These are phyloP conservation scores for Colostygia pectinataria DNA, from an alignment of 2,888 invertebrate genomes.

Conservation along the genomic window DNA sequence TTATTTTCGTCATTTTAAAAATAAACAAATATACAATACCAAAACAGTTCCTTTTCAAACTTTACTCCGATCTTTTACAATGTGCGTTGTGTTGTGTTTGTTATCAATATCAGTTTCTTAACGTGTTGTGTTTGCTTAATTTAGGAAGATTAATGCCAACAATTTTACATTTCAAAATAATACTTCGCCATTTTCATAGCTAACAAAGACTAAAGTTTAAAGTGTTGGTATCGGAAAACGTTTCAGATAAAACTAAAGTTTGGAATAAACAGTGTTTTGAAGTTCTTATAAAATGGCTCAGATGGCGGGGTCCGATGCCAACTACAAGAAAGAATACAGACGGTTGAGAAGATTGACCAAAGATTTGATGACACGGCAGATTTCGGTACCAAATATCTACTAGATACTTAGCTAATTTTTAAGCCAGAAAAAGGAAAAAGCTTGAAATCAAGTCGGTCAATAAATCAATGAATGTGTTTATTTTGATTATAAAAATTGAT, in stretches of 20 bases:
- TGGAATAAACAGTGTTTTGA: slow-evolving; percentile 20
- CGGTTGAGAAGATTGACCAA: slow-evolving; percentile 86
- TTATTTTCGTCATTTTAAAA: slow-evolving; percentile 35
- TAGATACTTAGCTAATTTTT: too few species aligned
- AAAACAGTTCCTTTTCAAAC: slow-evolving; percentile 27
- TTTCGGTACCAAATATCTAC: too few species aligned
- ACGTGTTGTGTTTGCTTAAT: background rate
- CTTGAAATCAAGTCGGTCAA: too few species aligned
- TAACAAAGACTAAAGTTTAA: slow-evolving; percentile 26
- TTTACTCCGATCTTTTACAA: slow-evolving; percentile 1
- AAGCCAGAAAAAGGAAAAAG: too few species aligned
- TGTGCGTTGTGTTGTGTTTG: background rate
- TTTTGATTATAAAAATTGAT: background rate
- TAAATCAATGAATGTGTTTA: too few species aligned
- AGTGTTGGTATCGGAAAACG: slow-evolving; percentile 34
- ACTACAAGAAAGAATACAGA: slow-evolving; percentile 87
- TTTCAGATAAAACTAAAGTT: slow-evolving; percentile 23
- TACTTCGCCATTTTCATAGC: slow-evolving; percentile 9
- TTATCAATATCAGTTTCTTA: background rate
- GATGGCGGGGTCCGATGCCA: slow-evolving; percentile 59
- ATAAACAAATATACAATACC: slow-evolving; percentile 32
- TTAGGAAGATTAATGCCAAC: background rate
- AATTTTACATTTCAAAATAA: background rate
- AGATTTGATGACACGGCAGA: slow-evolving; percentile 85
- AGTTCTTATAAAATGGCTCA: slow-evolving; percentile 51